phyloP scores from a whole-genome alignment of 2,113 vertebrate genomes.

The Chloropsis hardwickii region DNA sequence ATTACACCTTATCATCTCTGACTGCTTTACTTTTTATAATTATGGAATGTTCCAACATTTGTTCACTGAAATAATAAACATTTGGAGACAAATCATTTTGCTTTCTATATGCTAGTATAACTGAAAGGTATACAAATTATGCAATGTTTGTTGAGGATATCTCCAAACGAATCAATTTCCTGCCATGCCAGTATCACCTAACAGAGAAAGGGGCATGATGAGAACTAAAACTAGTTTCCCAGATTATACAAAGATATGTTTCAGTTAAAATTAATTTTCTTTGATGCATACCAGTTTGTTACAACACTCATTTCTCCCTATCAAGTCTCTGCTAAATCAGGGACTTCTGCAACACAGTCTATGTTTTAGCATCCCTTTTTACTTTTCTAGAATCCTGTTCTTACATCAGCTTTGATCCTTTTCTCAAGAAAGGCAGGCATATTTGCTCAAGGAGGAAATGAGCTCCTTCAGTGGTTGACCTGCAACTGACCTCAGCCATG shows the following conservation, averaged over 20 bases:
- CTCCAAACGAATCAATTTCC: not conserved
- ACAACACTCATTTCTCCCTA: not conserved
- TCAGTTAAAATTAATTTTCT: not conserved
- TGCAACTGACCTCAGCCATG: not conserved
- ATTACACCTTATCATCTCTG: not conserved
- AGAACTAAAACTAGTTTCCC: not conserved
- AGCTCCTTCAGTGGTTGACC: not conserved
- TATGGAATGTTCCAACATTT: not conserved
- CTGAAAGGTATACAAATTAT: fast-evolving
- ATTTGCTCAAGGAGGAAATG: not conserved
- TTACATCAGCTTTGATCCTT: not conserved
- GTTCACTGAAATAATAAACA: not conserved
- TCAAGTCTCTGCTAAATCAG: not conserved
- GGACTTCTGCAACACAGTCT: not conserved
- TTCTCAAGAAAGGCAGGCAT: not conserved
- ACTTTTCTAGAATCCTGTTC: not conserved
- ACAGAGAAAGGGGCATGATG: not conserved
- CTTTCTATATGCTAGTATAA: not conserved
- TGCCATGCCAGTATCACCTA: not conserved
- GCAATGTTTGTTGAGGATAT: not conserved
- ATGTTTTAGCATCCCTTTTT: not conserved
- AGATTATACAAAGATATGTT: not conserved
- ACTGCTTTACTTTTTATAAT: not conserved
- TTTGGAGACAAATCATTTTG: not conserved
- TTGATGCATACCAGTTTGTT: not conserved